Evolutionary conservation across 2,888 invertebrate species (phyloP).

Genomic region (Scaptodrosophila latifasciaeformis): DNA sequence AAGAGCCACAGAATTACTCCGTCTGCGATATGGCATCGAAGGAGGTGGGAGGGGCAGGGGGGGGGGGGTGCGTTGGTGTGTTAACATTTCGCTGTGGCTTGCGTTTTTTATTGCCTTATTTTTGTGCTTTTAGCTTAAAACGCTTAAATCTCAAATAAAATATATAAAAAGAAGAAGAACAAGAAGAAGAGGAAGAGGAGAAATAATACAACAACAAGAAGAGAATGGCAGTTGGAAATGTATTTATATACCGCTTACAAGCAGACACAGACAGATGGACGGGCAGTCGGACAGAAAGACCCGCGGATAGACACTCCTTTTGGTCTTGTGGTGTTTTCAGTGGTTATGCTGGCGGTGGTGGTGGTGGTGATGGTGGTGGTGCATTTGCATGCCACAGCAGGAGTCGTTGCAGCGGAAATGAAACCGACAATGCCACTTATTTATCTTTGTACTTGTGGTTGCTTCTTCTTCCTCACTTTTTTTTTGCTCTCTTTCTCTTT

Average conservation of each 20-base stretch:
- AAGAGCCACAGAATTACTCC: no score
- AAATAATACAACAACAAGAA: no score
- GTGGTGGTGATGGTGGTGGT: no score
- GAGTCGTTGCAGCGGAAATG: conserved; percentile 66
- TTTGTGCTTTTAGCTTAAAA: conserved; percentile 54
- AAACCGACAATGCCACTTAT: conserved; percentile 68
- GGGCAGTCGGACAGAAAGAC: not conserved
- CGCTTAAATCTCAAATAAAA: not conserved
- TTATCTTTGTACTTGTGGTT: conserved; percentile 66
- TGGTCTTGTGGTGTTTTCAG: no score
- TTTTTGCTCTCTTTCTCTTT: conserved; percentile 1
- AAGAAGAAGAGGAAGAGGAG: no score
- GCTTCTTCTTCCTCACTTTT: not conserved
- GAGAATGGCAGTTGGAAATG: conserved; percentile 60
- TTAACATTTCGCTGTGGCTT: conserved; percentile 12
- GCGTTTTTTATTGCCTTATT: conserved; percentile 65
- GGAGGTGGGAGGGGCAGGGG: no score
- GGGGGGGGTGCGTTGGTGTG: no score
- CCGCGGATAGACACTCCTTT: not conserved
- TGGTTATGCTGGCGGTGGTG: no score
- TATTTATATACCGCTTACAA: conserved; percentile 64
- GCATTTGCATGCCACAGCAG: conserved; percentile 63
- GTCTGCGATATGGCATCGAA: no score
- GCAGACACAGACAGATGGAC: conserved; percentile 10
- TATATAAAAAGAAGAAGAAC: no score